phyloP scores from a whole-genome alignment of 2,113 vertebrate genomes.

The Sisor rabdophorus region DNA sequence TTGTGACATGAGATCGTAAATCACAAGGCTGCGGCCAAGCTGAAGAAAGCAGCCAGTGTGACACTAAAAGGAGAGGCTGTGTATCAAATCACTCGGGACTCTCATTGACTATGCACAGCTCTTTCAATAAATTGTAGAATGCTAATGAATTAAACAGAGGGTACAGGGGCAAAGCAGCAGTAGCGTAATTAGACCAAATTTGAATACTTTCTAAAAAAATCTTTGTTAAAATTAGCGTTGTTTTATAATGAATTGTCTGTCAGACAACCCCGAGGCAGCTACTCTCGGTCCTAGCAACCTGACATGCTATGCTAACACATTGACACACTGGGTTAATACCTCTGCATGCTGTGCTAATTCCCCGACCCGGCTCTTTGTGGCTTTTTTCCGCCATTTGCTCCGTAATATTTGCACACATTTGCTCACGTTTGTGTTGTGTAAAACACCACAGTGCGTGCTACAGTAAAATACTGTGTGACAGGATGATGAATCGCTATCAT shows the following conservation, averaged over 20 bases:
- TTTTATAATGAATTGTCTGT: neutral
- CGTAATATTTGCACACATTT: neutral
- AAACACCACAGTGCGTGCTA: neutral
- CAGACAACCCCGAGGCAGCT: neutral
- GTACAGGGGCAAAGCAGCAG: neutral
- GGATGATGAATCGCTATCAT: neutral
- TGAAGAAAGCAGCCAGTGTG: conserved; percentile 14
- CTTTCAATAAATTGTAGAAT: neutral
- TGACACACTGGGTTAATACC: neutral
- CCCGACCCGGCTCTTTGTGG: neutral
- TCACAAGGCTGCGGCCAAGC: conserved; percentile 49
- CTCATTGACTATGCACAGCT: neutral
- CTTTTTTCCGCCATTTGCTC: neutral
- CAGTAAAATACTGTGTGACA: neutral
- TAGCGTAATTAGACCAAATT: neutral
- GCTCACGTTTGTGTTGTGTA: neutral
- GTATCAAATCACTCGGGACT: conserved; percentile 1
- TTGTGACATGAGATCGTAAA: conserved; percentile 52
- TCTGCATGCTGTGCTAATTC: neutral
- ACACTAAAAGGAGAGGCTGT: conserved; percentile 13
- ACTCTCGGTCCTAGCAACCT: too few species aligned
- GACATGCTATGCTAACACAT: neutral
- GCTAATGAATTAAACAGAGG: neutral
- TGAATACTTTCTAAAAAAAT: neutral
- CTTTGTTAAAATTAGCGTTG: neutral